Percentiles rank a stretch among this genome's conserved stretches.
Conservation (phyloP, 2,797 vertebrate genomes). For the Syngnathus rostellatus region DNA sequence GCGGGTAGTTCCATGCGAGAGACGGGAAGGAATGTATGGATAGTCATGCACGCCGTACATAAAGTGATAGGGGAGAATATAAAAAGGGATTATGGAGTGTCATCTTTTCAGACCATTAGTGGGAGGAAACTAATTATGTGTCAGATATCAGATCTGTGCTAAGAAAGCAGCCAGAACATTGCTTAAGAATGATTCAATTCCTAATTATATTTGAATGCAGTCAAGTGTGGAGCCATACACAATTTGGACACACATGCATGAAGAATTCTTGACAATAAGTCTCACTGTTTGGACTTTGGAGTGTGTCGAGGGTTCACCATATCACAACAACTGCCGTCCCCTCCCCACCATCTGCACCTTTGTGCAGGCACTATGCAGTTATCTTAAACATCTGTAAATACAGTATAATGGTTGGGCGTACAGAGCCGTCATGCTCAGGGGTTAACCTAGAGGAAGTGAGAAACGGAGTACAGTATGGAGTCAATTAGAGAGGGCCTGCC, state of each 20-base stretch:
- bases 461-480: background rate
- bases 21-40: constrained; percentile 61
- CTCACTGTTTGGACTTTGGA: constrained; percentile 49
- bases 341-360: constrained; percentile 11
- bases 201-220: background rate
- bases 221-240: background rate
- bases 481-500: background rate
- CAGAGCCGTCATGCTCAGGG: too few relatives aligned
- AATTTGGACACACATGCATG: constrained; percentile 7
- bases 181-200: background rate
- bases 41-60: constrained; percentile 39
- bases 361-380: constrained; percentile 32
- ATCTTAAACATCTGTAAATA: constrained; percentile 20
- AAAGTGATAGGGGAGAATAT: background rate
- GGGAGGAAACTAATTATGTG: background rate
- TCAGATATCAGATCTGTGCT: background rate
- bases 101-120: background rate
- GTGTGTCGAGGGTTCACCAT: constrained; percentile 2
- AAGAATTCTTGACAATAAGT: constrained; percentile 44
- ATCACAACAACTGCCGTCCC: background rate
- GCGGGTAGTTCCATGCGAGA: constrained; percentile 54
- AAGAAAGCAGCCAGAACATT: background rate
- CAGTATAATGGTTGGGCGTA: background rate
- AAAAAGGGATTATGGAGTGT: background rate
- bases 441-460: background rate